Evolutionary conservation across 37 sponge, comb jelly and placozoan genomes (phyloP), one percentile per base, ranked within the genome.

Genomic region (Spongia lamella): DNA sequence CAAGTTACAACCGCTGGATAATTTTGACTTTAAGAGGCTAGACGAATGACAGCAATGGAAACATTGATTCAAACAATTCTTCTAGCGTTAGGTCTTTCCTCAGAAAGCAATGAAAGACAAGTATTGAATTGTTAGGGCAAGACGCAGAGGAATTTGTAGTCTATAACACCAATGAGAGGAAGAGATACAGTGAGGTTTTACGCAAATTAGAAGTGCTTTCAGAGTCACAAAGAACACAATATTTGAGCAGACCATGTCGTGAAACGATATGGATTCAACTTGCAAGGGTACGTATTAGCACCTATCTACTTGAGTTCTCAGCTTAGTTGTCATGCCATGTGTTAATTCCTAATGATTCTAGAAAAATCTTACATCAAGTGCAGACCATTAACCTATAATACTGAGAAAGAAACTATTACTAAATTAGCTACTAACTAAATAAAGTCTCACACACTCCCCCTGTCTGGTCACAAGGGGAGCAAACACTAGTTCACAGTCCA

Each of bases 141-240:
- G 26, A 22, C n/a, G 22, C 25, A 27, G 26, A 27, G 58, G 58
- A 26, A 26, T 22, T 27, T 26, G 7, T 27, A 4, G 7, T 26
- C 25, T 22, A 56, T 56, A 26, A 56, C 58, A 56, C 26, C 58
- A 24, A 21, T 24, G 30, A 65, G 67, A 65, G 30, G 67, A 31
- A 65, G 4, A 33, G 22, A 38, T n/a, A n/a, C n/a, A n/a, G n/a
- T 22, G 4, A 27, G 67, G 25, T 33, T 22, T 21, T 24, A 37
- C 24, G 21, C 24, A 65, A 37, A 31, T 65, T 33, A 4, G 30
- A 33, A 37, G 22, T 33, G 5, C 25, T 37, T 65, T 65, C 29
- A 33, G 21, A 22, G 30, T 31, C 25, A 37, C 27, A 33, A 33
- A 33, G 22, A 65, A 65, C 29, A 33, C 30, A 22, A 65, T 65